A percentile compares a stretch with the other conserved stretches of the same genome.
phyloP scores from a whole-genome alignment of 2,797 vertebrate species.

The Onychomys leucogaster region DNA sequence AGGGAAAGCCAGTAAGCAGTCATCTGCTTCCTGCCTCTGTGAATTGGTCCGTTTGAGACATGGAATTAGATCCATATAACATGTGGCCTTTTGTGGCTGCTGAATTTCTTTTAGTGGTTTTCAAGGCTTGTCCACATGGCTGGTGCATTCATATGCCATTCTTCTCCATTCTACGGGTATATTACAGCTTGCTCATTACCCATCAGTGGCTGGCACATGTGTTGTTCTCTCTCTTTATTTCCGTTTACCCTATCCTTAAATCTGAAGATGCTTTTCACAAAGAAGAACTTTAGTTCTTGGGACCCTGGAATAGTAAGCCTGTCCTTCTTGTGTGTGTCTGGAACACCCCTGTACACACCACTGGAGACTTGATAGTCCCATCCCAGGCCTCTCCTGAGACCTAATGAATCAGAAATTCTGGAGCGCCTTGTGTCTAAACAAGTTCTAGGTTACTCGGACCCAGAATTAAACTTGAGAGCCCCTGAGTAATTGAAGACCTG shows the following conservation, averaged over 20 bases:
- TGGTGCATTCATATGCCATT: neutral
- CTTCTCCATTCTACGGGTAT: neutral
- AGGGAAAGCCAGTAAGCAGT: neutral
- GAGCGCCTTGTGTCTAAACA: neutral
- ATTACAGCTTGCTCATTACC: neutral
- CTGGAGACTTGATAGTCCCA: neutral
- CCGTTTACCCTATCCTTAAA: neutral
- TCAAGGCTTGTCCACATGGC: neutral
- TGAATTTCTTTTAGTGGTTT: neutral
- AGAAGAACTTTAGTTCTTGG: neutral
- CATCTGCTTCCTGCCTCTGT: neutral
- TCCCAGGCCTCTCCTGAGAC: neutral
- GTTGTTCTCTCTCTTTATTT: neutral
- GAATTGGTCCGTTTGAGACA: neutral
- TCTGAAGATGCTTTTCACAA: constrained; percentile 37
- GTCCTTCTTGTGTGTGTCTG: neutral
- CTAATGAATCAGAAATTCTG: neutral
- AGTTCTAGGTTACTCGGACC: neutral
- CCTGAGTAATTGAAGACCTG: neutral
- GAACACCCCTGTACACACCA: neutral
- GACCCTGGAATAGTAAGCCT: neutral
- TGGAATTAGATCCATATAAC: neutral
- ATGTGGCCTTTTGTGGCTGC: neutral
- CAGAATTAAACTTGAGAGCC: neutral
- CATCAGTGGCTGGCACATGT: neutral